Evolutionary conservation across 2,113 vertebrate genomes (phyloP), one percentile per base, ranked within the genome.

Genomic region (Pavo muticus): DNA sequence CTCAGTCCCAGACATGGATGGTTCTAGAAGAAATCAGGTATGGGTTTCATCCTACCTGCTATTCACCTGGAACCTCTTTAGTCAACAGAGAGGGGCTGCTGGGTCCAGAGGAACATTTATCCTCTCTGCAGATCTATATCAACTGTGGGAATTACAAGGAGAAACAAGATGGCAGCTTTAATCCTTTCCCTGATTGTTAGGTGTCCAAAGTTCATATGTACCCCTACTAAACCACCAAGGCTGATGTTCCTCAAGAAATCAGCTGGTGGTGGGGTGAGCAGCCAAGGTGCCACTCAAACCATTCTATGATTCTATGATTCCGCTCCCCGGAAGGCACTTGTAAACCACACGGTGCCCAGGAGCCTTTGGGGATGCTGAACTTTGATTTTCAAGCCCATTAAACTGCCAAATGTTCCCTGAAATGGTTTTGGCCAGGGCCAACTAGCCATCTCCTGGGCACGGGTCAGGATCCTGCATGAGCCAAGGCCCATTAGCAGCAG

Each of bases 391-490:
- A 32, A 35, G 56, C 9, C 32, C 44, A 23, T 27, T 39, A 16
- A 45, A 72, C 25, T 14, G 35, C 18, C 50, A 50, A 52, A 13
- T 71, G n/a, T 71, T 71, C 70, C 52, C 30, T 71, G 30, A 10
- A 32, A 57, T 42, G 29, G 6, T 42, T 88, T 27, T 84, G 56
- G 42, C 72, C 9, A 0, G 23, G 57, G 23, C 25, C 44, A 61
- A 0, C 7, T 11, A 3, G 24, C 21, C 14, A 6, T 48, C 23
- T 59, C 6, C 17, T 54, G 60, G 42, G 42, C 40, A 6, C 0
- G 32, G 35, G 21, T 37, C 29, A 47, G 40, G 54, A 56, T 18
- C 18, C 10, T 29, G 32, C 44, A 27, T 35, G 17, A 70, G 56
- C 40, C 91, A 59, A 27, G 65, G n/a, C 3, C 35, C 29, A 1